Conservation (phyloP, 2,888 invertebrate genomes). For the Campoletis raptor region DNA sequence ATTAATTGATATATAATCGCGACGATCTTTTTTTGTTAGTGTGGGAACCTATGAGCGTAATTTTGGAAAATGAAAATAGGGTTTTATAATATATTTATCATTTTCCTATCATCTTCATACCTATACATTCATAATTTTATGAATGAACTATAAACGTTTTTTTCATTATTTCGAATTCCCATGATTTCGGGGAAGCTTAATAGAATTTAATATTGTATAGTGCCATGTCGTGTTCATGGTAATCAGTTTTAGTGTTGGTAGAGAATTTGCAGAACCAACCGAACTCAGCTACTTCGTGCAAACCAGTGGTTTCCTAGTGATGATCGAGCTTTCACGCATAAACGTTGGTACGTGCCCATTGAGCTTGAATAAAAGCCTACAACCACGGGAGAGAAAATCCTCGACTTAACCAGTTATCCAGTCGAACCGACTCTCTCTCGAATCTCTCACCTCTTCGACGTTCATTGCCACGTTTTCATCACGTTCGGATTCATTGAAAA, state of each 20-base stretch:
- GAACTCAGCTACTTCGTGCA: background rate
- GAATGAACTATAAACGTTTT: background rate
- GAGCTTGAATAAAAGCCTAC: conserved; percentile 28
- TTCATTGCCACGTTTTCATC: conserved; percentile 48
- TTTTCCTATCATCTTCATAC: background rate
- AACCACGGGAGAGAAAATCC: conserved; percentile 15
- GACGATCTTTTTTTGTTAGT: too few relatives aligned
- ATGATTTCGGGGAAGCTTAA: too few relatives aligned
- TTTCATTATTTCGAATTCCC: too few relatives aligned
- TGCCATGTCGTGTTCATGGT: background rate
- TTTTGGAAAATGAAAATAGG: background rate
- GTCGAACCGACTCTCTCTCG: conserved; percentile 15
- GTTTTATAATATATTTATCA: background rate
- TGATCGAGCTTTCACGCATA: conserved; percentile 28
- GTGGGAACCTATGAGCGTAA: background rate
- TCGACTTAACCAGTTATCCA: conserved; percentile 35
- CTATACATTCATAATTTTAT: background rate
- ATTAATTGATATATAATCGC: too few relatives aligned
- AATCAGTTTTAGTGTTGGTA: background rate
- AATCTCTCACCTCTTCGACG: conserved; percentile 14
- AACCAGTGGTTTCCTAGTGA: conserved; percentile 4
- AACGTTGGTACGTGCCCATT: conserved; percentile 52
- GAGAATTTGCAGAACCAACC: background rate
- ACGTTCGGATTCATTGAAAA: conserved; percentile 48
- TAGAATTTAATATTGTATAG: background rate